These are phyloP conservation scores for Nanorana parkeri DNA, from an alignment of 2,113 vertebrate genomes.

Conservation along the genomic window DNA sequence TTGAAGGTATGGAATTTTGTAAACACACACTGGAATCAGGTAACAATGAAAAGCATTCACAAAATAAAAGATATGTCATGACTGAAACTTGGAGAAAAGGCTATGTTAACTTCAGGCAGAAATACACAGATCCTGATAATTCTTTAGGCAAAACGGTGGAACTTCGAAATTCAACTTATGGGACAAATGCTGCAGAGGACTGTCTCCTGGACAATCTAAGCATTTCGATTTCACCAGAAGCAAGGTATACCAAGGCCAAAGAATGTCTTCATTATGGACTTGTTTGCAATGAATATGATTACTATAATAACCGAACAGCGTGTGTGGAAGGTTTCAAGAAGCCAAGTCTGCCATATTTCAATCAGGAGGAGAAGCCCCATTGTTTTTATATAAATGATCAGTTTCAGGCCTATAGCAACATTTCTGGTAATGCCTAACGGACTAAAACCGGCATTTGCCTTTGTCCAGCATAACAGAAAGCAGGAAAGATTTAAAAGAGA, in stretches of 20 bases:
- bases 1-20: conserved; percentile 22
- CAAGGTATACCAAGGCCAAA: neutral
- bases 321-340: neutral
- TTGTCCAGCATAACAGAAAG: no score
- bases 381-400: neutral
- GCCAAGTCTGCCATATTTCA: neutral
- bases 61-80: conserved; percentile 37
- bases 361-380: neutral
- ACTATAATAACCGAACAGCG: neutral
- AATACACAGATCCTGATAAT: neutral
- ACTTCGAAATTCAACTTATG: conserved; percentile 41
- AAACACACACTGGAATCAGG: conserved; percentile 18
- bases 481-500: no score
- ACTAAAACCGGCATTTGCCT: neutral
- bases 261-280: neutral
- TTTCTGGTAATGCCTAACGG: neutral
- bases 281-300: neutral
- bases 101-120: conserved; percentile 31
- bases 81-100: conserved; percentile 5
- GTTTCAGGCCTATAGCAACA: neutral
- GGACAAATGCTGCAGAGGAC: neutral
- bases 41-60: neutral
- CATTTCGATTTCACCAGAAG: neutral
- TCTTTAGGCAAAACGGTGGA: conserved; percentile 5
- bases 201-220: neutral